Percentiles rank a stretch among this genome's conserved stretches.
Conservation (phyloP, 2,113 vertebrate genomes). For the Ictidomys tridecemlineatus region DNA sequence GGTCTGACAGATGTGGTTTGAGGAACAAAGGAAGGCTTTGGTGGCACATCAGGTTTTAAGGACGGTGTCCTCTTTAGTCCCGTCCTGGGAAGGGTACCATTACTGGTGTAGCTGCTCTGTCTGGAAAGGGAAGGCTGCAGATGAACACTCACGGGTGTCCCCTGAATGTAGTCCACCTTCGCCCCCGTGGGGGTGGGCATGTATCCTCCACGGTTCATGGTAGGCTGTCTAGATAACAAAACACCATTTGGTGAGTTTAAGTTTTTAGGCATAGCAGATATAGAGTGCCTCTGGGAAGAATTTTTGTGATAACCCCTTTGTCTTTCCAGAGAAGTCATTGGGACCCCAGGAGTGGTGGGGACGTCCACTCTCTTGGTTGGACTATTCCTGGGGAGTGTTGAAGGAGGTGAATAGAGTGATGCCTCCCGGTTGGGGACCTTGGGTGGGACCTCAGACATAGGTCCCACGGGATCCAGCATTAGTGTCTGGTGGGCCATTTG, state of each 20-base stretch:
- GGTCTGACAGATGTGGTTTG: slow-evolving; percentile 96
- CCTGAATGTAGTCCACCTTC: slow-evolving; percentile 96
- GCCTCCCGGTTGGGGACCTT: slow-evolving; percentile 97
- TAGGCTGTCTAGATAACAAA: slow-evolving; percentile 96
- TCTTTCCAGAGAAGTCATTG: slow-evolving; percentile 96
- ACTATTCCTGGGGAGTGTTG: slow-evolving; percentile 96
- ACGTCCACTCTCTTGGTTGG: slow-evolving; percentile 98
- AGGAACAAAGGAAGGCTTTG: slow-evolving; percentile 97
- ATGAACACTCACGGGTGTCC: slow-evolving; percentile 92
- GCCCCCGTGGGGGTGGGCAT: slow-evolving; percentile 93
- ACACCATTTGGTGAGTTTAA: slow-evolving; percentile 95
- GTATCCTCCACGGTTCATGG: slow-evolving; percentile 95
- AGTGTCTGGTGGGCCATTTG: slow-evolving; percentile 94
- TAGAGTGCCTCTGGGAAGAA: slow-evolving; percentile 96
- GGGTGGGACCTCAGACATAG: slow-evolving; percentile 95
- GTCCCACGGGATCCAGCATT: slow-evolving; percentile 95
- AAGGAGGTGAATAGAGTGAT: slow-evolving; percentile 97
- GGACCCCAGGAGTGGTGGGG: slow-evolving; percentile 93
- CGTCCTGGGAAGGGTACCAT: slow-evolving; percentile 96
- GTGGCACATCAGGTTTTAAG: slow-evolving; percentile 98
- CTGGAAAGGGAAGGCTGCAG: slow-evolving; percentile 94
- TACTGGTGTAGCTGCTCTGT: slow-evolving; percentile 97
- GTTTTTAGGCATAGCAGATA: slow-evolving; percentile 96
- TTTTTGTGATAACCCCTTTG: slow-evolving; percentile 96
- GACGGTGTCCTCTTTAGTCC: slow-evolving; percentile 97